Base-by-base conservation (phyloP, 2,797 vertebrate species). In the Diceros bicornis region DNA sequence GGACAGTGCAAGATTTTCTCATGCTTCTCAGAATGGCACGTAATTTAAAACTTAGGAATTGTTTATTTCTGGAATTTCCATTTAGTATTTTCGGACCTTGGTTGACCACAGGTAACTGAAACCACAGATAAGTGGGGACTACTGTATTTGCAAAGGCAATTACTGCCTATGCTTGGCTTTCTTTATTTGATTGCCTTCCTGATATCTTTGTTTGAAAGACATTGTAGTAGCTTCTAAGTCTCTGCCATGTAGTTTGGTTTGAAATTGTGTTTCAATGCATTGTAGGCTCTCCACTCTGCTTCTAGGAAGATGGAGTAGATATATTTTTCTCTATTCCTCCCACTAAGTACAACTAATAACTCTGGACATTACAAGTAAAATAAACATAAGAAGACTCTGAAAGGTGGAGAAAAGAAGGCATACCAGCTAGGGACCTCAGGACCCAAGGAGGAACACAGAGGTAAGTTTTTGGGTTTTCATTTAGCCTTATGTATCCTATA, bases 221-320 rank as follows among this genome's bases (percentile, higher is more conserved):
- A 59, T 27, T 50, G 29, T n/a, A 89, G 14, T 47, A 84, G 64
- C 79, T 71, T 29, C 47, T 55, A 71, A 32, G 8, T 93, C 82
- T 93, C 41, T 88, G 14, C 16, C 25, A 12, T 9, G 4, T 21
- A 41, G 17, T 78, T 95, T 92, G 64, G n/a, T 91, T 91, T 92
- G 34, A 91, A 96, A 57, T 91, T 71, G 62, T 83, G 34, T 91
- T 85, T 93, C 52, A 79, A 14, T 50, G 23, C 17, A 32, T 81
- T 64, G 5, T 12, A 27, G 59, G n/a, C 29, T 23, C 18, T 81
- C 94, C 8, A n/a, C 13, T 96, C 71, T 68, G 11, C 77, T 95
- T 89, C 87, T 82, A 57, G 71, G 66, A 94, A 52, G 50, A 89
- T 89, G 12, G 11, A 69, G 10, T 66, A 50, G 44, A 27, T 86